Evolutionary conservation across 2,888 invertebrate species (phyloP), one percentile per base, ranked within the genome.

Genomic region (Drosophila ustulata): DNA sequence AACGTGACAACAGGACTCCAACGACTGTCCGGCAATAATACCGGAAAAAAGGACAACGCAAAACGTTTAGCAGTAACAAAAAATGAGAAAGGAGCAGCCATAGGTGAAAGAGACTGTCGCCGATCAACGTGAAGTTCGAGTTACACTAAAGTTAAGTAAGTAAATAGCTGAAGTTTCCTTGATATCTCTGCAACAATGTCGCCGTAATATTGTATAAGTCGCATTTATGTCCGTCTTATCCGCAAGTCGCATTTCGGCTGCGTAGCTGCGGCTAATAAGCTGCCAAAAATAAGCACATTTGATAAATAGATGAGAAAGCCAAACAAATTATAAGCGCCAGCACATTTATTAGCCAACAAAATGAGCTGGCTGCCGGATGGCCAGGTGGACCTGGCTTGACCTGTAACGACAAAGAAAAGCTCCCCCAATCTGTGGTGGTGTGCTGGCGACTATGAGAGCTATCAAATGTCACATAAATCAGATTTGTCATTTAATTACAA

Each of bases 401-500:
- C 18, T 18, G 18, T 0, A 66, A 66, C 71, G 61, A 62, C 68
- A 65, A 67, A 45, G 56, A 52, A 61, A 74, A 71, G 32, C 55
- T 57, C 28, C 30, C 30, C 34, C 34, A 51, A 78, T 70, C 71
- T 64, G 37, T 61, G 47, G 49, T 71, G 80, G 71, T 66, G 18
- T 18, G 18, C 18, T 18, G 18, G 18, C 18, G 18, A 18, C 18
- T 18, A 18, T 18, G 18, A 18, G 18, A 37, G 72, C 86, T 89
- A 85, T 89, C 89, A 88, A 82, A 89, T 88, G 81, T 72, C 90
- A 78, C 89, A 88, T 88, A 88, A 88, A 88, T 90, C 89, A 88
- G 88, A 81, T 88, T 88, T 88, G 88, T 75, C 80, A 79, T 81
- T 77, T 79, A 78, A 73, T 75, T 80, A 76, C 69, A 86, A 57